Conservation (phyloP, 1,140 invertebrate species). For the Caenorhabditis tropicalis region DNA sequence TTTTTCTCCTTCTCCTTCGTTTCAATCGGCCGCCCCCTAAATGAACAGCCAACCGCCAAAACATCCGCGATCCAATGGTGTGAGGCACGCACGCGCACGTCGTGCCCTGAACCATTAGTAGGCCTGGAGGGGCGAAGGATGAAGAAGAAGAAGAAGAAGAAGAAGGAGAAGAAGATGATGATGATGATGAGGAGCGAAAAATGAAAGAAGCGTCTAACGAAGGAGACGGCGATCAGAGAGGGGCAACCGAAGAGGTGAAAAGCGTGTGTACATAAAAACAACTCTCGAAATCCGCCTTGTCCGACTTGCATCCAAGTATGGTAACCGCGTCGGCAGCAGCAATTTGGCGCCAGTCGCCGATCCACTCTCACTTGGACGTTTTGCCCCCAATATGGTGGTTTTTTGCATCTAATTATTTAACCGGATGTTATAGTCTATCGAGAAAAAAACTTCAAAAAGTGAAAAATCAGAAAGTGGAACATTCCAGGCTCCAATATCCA, state of each 20-base stretch:
- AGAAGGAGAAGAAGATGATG: too few species aligned
- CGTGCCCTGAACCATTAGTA: constrained; percentile 41
- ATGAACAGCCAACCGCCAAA: constrained; percentile 44
- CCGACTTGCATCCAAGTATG: constrained; percentile 9
- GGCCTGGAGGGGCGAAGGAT: neutral
- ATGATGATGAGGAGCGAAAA: too few species aligned
- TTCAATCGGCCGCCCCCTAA: constrained; percentile 37
- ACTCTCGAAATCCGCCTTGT: constrained; percentile 42
- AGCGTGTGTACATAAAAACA: constrained; percentile 13
- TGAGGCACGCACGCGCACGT: constrained; percentile 35
- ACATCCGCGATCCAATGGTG: constrained; percentile 41
- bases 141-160: too few species aligned
- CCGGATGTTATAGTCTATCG: constrained; percentile 1
- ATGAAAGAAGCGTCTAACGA: constrained; percentile 15
- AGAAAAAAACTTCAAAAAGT: neutral
- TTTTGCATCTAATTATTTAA: constrained; percentile 41
- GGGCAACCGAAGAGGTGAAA: constrained; percentile 37
- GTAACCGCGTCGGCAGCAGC: constrained; percentile 25
- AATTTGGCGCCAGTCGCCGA: constrained; percentile 33
- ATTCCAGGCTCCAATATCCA: too few species aligned
- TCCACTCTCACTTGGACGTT: constrained; percentile 37
- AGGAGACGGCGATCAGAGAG: neutral
- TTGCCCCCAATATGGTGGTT: constrained; percentile 31
- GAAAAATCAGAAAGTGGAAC: neutral
- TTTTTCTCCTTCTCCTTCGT: neutral